Percentiles rank a stretch among this genome's conserved stretches.
These are phyloP conservation scores for Cephus nigrinus DNA, from an alignment of 2,888 invertebrate genomes.

Conservation along the genomic window DNA sequence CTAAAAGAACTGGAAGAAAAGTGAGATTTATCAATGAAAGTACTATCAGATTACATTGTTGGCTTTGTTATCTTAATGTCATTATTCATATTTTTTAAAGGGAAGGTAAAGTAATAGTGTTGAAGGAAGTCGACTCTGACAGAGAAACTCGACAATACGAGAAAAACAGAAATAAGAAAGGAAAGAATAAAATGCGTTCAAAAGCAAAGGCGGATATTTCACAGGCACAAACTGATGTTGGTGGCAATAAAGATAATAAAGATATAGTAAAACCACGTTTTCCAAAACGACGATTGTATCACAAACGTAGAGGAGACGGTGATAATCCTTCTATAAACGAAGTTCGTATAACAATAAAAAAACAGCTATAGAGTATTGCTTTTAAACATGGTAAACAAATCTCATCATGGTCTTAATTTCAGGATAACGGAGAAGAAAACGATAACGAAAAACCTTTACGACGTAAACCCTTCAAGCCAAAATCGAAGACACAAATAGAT, in stretches of 20 bases:
- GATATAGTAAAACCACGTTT: constrained; percentile 29
- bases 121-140: constrained; percentile 79
- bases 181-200: constrained; percentile 24
- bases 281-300: constrained; percentile 30
- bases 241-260: constrained; percentile 28
- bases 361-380: neutral
- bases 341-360: constrained; percentile 30
- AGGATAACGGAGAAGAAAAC: constrained; percentile 68
- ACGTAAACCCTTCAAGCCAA: constrained; percentile 44
- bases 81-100: constrained; percentile 54
- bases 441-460: constrained; percentile 38
- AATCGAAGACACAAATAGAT: constrained; percentile 68
- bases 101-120: constrained; percentile 71
- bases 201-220: constrained; percentile 19
- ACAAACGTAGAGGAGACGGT: constrained; percentile 47
- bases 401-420: constrained; percentile 9
- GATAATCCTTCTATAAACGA: constrained; percentile 46
- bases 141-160: constrained; percentile 69
- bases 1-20: constrained; percentile 77
- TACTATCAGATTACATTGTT: neutral
- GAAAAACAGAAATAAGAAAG: constrained; percentile 26
- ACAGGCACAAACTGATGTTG: constrained; percentile 13
- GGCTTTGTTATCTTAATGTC: neutral
- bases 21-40: constrained; percentile 63
- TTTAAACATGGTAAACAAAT: neutral